Base-by-base conservation (phyloP, 2,113 vertebrate species). In the Mirza zaza region DNA sequence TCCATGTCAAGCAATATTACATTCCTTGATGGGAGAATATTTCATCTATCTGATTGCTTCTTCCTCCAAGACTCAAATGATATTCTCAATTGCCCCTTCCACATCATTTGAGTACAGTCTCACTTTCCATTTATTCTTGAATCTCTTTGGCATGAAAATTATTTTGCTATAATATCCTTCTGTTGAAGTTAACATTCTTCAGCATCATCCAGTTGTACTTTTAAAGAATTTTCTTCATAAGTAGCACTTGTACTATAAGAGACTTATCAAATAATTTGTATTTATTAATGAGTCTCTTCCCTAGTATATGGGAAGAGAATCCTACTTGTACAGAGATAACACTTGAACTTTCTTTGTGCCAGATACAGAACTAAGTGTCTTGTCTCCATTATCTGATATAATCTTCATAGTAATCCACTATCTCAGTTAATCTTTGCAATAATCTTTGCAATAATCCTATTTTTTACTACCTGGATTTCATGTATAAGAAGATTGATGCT, bases 101-200 rank as follows among this genome's bases (percentile, higher is more conserved):
- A 13, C 0, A 20, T 5, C 13, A 17, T 50, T 3, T 61, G 55
- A 82, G 7, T 48, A 45, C 3, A 93, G 11, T n/a, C 32, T 95
- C 48, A 68, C 9, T 21, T 88, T 80, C 18, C 23, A 59, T 5
- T 21, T 20, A 50, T 45, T 79, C 70, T 65, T 76, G 25, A 59
- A 83, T 1, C 17, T 83, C 25, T 87, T 65, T 86, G 23, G 23
- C 29, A 84, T 75, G 21, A 34, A 83, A 76, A 36, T 71, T n/a
- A 70, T 67, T 81, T 81, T 0, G 8, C 15, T 27, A 10, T 25
- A 61, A 65, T 88, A 84, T 6, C 12, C 6, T 91, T 91, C 61
- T 59, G 71, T 71, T 52, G 34, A 68, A 91, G 59, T 88, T 89
- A 87, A 82, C 65, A 83, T 85, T 76, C 14, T 67, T 94, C 71